These are phyloP conservation scores for Lates japonicus DNA, from an alignment of 2,797 vertebrate genomes.

Conservation along the genomic window DNA sequence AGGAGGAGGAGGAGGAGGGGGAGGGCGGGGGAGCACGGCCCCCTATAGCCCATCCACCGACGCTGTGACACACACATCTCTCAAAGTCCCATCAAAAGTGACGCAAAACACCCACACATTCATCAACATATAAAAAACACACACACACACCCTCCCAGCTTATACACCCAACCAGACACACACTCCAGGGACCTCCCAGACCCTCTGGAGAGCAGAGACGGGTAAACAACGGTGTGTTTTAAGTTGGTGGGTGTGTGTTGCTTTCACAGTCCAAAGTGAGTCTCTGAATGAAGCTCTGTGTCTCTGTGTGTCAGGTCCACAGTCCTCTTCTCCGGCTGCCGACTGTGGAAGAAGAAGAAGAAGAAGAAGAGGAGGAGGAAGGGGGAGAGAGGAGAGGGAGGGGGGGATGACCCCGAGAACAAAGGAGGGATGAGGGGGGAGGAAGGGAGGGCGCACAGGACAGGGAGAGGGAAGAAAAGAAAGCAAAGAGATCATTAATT, in stretches of 20 bases:
- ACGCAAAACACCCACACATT: slow-evolving; percentile 58
- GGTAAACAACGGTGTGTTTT: slow-evolving; percentile 24
- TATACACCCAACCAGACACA: slow-evolving; percentile 35
- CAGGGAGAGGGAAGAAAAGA: not conserved
- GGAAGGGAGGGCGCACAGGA: slow-evolving; percentile 15
- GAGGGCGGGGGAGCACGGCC: slow-evolving; percentile 41
- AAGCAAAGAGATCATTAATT: slow-evolving; percentile 52
- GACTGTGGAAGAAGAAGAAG: slow-evolving; percentile 3
- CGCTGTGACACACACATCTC: slow-evolving; percentile 75
- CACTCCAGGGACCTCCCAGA: slow-evolving; percentile 40
- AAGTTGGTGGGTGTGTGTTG: slow-evolving; percentile 14
- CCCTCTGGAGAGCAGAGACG: slow-evolving; percentile 14
- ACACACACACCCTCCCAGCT: slow-evolving; percentile 31
- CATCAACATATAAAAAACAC: slow-evolving; percentile 59
- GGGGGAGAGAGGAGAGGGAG: not conserved
- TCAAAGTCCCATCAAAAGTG: slow-evolving; percentile 79
- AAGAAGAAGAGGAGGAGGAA: not conserved
- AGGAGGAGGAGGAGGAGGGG: slow-evolving; percentile 45
- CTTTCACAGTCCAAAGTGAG: not conserved
- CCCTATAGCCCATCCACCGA: slow-evolving; percentile 66
- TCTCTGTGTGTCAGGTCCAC: not conserved
- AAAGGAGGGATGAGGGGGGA: slow-evolving; percentile 36
- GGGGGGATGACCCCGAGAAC: slow-evolving; percentile 46
- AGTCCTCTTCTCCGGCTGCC: not conserved
- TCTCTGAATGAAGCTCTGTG: slow-evolving; percentile 1